Evolutionary conservation across 2,888 invertebrate species (phyloP), one percentile per base, ranked within the genome.

Genomic region (Mesorhabditis sp.): DNA sequence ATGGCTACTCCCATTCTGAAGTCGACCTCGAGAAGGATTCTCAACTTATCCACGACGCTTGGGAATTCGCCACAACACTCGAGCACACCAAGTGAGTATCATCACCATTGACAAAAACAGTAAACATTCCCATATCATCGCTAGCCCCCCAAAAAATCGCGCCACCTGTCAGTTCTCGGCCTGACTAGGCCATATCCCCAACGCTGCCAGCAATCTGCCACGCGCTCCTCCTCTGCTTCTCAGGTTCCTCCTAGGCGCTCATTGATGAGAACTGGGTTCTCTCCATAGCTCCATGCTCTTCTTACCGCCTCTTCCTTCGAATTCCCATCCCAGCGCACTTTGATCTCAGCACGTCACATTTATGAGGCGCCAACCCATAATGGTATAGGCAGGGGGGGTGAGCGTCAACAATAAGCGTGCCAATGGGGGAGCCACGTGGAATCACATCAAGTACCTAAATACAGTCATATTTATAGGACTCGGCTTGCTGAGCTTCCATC

Each of bases 21-120:
- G 58, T 50, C 10, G n/a, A 50, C n/a, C 58, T 50, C 58, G 58
- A 50, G 58, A 50, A 50, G n/a, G 58, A 50, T n/a, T 10, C 58
- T 10, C 7, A 50, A 50, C 58, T 50, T 50, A 50, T 50, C n/a
- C 58, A 50, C 58, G 58, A 50, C 10, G n/a, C 10, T n/a, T 50
- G 58, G 58, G 58, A 50, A 50, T 50, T 50, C n/a, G 58, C 10
- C 10, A 50, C 58, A 50, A 50, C 58, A 13, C 58, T 50, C n/a
- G 58, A 50, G 58, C 58, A 50, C n/a, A 50, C 58, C 58, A 13
- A 10, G 58, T 50, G n/a, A 50, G 58, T 50, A 13, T n/a, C n/a
- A 13, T 50, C 58, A 50, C n/a, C n/a, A 10, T 50, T 50, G 28
- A 28, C 28, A 28, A 28, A 28, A 28, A 28, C 28, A 28, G 28